Conservation (phyloP, 2,888 invertebrate species). For the Sinohyriopsis cumingii region DNA sequence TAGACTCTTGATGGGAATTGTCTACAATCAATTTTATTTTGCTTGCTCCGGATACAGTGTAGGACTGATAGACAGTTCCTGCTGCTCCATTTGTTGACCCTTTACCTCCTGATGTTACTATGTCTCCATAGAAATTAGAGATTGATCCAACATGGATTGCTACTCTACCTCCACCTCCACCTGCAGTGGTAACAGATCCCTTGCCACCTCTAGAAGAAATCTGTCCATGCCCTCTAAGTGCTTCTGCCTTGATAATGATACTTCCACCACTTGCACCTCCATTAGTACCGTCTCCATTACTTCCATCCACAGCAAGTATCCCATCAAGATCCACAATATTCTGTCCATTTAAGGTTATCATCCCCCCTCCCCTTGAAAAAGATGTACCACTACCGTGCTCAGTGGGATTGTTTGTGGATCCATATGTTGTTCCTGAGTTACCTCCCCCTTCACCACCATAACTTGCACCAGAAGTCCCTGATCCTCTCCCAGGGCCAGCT, state of each 20-base stretch:
- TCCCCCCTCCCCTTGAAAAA: constrained; percentile 46
- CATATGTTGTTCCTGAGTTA: constrained; percentile 32
- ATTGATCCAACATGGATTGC: constrained; percentile 26
- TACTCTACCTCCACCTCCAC: constrained; percentile 51
- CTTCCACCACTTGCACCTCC: constrained; percentile 16
- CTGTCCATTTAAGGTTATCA: constrained; percentile 26
- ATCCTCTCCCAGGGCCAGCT: constrained; percentile 24
- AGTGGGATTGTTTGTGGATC: constrained; percentile 31
- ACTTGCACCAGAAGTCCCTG: constrained; percentile 36
- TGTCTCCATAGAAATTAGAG: constrained; percentile 34
- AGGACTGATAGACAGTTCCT: constrained; percentile 47
- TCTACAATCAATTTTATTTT: constrained; percentile 24
- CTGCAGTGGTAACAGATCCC: constrained; percentile 43
- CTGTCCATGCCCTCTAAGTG: too few relatives aligned
- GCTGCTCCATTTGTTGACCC: constrained; percentile 44
- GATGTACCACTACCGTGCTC: constrained; percentile 42
- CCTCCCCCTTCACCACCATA: constrained; percentile 53
- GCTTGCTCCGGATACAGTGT: constrained; percentile 33
- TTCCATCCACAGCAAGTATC: constrained; percentile 36
- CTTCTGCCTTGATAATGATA: too few relatives aligned
- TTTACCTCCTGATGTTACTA: constrained; percentile 38
- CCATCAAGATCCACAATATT: constrained; percentile 42
- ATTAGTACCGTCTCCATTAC: background rate
- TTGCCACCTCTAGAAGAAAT: background rate
- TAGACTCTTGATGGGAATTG: constrained; percentile 31